phyloP scores from a whole-genome alignment of 2,113 vertebrate genomes.

The Podilymbus podiceps region DNA sequence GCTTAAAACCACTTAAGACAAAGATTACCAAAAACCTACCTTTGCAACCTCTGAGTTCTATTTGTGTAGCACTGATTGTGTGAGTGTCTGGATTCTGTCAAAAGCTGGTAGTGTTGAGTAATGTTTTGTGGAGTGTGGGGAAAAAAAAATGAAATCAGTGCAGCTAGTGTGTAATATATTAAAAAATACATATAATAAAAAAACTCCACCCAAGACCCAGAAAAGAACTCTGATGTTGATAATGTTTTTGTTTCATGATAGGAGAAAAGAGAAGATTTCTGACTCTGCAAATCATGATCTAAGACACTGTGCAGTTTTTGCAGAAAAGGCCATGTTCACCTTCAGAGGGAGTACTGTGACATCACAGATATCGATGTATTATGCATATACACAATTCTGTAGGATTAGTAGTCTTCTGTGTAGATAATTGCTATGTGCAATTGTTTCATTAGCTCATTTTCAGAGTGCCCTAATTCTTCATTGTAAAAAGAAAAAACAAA shows the following conservation, averaged over 20 bases:
- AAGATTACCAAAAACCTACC: background rate
- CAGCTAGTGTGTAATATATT: background rate
- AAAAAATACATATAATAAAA: background rate
- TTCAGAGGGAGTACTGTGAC: background rate
- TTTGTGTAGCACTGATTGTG: background rate
- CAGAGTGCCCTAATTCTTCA: background rate
- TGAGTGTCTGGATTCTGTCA: background rate
- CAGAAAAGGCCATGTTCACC: background rate
- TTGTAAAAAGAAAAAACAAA: background rate
- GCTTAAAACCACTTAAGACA: background rate
- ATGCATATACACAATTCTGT: background rate
- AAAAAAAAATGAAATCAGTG: background rate
- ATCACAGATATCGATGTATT: background rate
- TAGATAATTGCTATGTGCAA: background rate
- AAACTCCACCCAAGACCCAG: background rate
- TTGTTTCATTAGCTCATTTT: background rate
- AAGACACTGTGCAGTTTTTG: background rate
- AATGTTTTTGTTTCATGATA: background rate
- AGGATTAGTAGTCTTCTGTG: background rate
- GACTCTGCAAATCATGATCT: background rate
- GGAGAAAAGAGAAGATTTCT: background rate
- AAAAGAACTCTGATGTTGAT: accelerated
- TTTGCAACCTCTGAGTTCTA: background rate
- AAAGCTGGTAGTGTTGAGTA: background rate
- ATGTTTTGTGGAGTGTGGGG: background rate